Conservation (phyloP, 2,113 vertebrate genomes). For the Heterotilapia buettikoferi region DNA sequence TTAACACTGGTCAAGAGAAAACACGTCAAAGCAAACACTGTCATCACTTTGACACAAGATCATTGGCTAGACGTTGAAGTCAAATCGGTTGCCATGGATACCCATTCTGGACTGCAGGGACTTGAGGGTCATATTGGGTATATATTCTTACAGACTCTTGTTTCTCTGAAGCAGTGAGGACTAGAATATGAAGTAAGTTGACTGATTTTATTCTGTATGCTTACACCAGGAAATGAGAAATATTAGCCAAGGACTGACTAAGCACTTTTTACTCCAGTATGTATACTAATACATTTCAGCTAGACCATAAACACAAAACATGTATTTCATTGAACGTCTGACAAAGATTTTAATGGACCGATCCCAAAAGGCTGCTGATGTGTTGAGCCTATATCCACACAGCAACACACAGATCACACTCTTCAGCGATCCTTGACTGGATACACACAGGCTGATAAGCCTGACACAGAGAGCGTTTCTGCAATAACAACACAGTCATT, state of each 20-base stretch:
- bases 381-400: background rate
- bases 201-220: background rate
- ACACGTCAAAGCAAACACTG: background rate
- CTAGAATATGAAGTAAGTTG: background rate
- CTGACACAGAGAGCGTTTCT: background rate
- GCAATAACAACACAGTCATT: background rate
- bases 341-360: background rate
- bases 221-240: background rate
- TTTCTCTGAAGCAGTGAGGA: background rate
- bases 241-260: background rate
- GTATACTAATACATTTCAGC: background rate
- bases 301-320: fast-evolving
- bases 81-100: constrained; percentile 40
- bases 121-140: background rate
- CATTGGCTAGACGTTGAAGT: background rate
- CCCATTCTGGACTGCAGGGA: background rate
- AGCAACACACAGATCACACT: background rate
- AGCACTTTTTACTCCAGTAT: background rate
- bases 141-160: background rate
- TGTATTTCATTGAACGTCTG: background rate
- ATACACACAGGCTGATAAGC: fast-evolving
- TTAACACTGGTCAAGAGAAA: background rate
- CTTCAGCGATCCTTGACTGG: background rate
- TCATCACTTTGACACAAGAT: background rate
- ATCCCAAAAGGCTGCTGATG: background rate